A percentile compares a stretch with the other conserved stretches of the same genome.
Conservation (phyloP, 1,140 invertebrate genomes). For the Drosophila eugracilis region DNA sequence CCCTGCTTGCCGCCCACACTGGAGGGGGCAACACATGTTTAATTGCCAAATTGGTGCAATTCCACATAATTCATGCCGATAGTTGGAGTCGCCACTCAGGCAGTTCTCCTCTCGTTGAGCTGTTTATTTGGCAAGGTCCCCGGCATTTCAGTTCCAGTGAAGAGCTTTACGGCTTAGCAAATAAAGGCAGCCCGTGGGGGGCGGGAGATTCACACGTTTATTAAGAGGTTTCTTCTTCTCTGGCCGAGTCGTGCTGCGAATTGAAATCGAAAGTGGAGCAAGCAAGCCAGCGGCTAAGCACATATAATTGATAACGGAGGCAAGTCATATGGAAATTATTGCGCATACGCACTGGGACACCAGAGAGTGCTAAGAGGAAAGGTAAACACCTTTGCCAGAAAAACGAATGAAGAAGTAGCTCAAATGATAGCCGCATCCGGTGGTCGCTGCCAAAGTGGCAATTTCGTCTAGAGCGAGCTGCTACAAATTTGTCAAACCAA, state of each 20-base stretch:
- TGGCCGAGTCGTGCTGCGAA: constrained; percentile 35
- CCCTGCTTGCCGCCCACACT: constrained; percentile 43
- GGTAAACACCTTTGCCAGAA: constrained; percentile 49
- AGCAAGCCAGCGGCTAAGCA: constrained; percentile 25
- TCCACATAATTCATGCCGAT: constrained; percentile 77
- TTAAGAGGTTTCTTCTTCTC: constrained; percentile 45
- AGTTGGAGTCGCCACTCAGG: constrained; percentile 20
- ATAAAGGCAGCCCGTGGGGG: constrained; percentile 17
- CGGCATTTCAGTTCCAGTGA: constrained; percentile 38
- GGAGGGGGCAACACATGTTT: constrained; percentile 60
- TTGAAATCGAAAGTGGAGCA: constrained; percentile 67
- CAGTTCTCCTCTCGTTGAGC: constrained; percentile 21
- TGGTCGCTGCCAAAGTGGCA: constrained; percentile 73
- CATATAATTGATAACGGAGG: constrained; percentile 62
- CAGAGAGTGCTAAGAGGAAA: constrained; percentile 49
- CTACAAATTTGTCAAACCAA: constrained; percentile 80
- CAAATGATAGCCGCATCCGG: constrained; percentile 60
- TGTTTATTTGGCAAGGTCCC: constrained; percentile 63
- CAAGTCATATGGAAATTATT: constrained; percentile 53
- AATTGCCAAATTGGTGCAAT: constrained; percentile 82
- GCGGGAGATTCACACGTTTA: constrained; percentile 72
- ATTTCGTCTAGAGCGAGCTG: constrained; percentile 51
- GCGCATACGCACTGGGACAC: constrained; percentile 54
- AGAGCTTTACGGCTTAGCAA: constrained; percentile 40
- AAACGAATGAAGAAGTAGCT: constrained; percentile 25